These are phyloP conservation scores for Yponomeuta evonymella DNA, from an alignment of 2,888 invertebrate species.

Conservation along the genomic window DNA sequence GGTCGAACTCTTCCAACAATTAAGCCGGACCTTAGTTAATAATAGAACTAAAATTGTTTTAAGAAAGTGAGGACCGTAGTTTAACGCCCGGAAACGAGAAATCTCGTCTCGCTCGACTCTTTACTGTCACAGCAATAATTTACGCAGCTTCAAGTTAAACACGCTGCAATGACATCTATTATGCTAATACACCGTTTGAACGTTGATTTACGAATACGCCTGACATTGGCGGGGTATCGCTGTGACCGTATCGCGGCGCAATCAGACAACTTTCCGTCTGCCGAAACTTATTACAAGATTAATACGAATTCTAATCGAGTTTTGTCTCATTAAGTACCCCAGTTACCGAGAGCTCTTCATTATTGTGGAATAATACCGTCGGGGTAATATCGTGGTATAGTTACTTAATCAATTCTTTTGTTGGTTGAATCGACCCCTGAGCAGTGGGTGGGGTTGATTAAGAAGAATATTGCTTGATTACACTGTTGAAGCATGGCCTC, in stretches of 20 bases:
- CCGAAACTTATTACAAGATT: conserved; percentile 63
- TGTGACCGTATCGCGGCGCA: conserved; percentile 30
- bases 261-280: conserved; percentile 57
- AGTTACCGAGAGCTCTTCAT: conserved; percentile 73
- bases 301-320: conserved; percentile 75
- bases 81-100: too few relatives aligned
- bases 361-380: conserved; percentile 70
- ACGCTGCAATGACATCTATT: not conserved
- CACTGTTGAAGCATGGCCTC: conserved; percentile 37
- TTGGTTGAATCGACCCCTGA: conserved; percentile 70
- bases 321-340: conserved; percentile 74
- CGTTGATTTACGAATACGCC: not conserved
- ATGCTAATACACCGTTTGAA: not conserved
- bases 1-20: too few relatives aligned
- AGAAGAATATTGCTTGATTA: conserved; percentile 76
- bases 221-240: not conserved
- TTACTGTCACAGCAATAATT: not conserved
- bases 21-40: too few relatives aligned
- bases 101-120: too few relatives aligned
- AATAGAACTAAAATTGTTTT: too few relatives aligned
- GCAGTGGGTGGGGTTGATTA: conserved; percentile 72
- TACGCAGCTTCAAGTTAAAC: not conserved
- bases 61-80: too few relatives aligned
- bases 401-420: conserved; percentile 77
- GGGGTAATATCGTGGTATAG: conserved; percentile 72